Evolutionary conservation across 2,797 vertebrate genomes (phyloP).

Genomic region (Parauchenoglanis punctatus): DNA sequence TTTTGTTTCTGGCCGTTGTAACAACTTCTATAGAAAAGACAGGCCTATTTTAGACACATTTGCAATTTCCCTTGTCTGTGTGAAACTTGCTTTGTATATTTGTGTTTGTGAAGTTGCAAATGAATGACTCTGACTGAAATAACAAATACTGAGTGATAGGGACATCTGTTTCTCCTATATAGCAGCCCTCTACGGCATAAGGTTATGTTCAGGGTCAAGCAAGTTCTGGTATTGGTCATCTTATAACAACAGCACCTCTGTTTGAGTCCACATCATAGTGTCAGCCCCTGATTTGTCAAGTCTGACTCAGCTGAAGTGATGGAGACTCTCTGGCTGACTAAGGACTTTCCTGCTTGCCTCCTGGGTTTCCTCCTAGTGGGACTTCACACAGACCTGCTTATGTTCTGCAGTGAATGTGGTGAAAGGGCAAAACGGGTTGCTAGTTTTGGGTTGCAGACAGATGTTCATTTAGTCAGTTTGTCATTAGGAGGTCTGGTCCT

Average conservation of each 20-base stretch:
- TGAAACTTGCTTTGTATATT: constrained; percentile 37
- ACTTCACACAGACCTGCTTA: constrained; percentile 28
- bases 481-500: constrained; percentile 28
- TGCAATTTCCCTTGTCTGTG: constrained; percentile 25
- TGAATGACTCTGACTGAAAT: constrained; percentile 32
- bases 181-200: constrained; percentile 22
- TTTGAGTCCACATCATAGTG: constrained; percentile 42
- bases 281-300: constrained; percentile 43
- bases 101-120: constrained; percentile 27
- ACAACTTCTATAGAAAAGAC: not conserved
- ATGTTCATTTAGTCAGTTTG: constrained; percentile 27
- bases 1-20: constrained; percentile 19
- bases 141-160: constrained; percentile 29
- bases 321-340: constrained; percentile 32
- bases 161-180: constrained; percentile 54
- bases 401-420: constrained; percentile 27
- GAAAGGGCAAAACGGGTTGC: constrained; percentile 43
- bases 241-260: constrained; percentile 57
- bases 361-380: constrained; percentile 27
- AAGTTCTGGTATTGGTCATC: constrained; percentile 31
- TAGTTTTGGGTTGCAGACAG: constrained; percentile 43
- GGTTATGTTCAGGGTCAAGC: constrained; percentile 54
- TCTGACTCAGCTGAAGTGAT: constrained; percentile 42
- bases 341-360: constrained; percentile 21
- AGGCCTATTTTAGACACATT: constrained; percentile 8